These are phyloP conservation scores for Stigmatopora nigra DNA, from an alignment of 2,113 vertebrate genomes.

Conservation along the genomic window DNA sequence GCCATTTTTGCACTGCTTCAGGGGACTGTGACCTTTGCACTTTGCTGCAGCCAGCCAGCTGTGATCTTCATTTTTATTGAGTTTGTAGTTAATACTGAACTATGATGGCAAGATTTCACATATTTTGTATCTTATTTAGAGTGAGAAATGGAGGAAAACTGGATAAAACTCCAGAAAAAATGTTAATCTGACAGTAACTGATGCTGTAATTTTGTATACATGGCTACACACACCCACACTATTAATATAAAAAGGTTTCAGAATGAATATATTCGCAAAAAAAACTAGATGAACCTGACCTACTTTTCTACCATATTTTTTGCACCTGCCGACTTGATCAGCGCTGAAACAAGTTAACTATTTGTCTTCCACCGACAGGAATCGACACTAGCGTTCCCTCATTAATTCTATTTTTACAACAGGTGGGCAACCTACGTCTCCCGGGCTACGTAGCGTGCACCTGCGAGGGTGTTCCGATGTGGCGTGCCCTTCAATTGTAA, in stretches of 20 bases:
- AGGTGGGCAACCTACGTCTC: not conserved
- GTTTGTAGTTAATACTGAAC: not conserved
- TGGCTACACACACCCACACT: no score
- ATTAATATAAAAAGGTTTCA: no score
- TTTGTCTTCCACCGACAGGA: not conserved
- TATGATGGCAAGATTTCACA: not conserved
- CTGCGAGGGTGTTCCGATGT: not conserved
- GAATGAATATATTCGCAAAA: no score
- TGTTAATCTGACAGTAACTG: no score
- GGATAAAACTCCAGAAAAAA: no score
- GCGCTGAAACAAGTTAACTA: no score
- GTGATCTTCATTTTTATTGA: not conserved
- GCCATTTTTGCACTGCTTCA: conserved; percentile 27
- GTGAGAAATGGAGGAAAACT: not conserved
- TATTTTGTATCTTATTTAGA: not conserved
- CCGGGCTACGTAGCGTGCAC: not conserved
- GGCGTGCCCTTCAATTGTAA: not conserved
- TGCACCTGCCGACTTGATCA: no score
- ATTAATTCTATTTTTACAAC: not conserved
- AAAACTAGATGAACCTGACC: no score
- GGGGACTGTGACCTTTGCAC: not conserved
- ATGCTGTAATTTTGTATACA: no score
- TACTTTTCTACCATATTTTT: no score
- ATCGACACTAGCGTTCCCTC: not conserved
- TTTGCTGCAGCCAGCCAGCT: not conserved